These are phyloP conservation scores for Petrocephalus sullivani DNA, from an alignment of 2,797 vertebrate genomes.

Conservation along the genomic window DNA sequence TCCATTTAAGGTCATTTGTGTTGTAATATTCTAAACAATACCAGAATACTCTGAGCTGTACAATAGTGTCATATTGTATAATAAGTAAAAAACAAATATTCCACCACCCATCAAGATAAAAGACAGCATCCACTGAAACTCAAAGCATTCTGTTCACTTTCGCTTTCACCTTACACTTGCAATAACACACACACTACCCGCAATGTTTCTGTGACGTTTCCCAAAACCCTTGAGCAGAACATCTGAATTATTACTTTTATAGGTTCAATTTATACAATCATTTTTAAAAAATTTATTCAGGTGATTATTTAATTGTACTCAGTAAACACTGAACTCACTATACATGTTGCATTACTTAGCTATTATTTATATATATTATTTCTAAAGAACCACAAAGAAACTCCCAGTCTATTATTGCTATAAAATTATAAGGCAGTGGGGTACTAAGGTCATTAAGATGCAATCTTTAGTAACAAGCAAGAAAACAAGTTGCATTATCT, in stretches of 20 bases:
- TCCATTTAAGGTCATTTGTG: background rate
- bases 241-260: background rate
- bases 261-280: background rate
- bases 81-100: background rate
- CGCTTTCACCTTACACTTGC: background rate
- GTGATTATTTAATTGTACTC: background rate
- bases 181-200: background rate
- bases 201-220: background rate
- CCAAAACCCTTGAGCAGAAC: background rate
- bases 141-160: background rate
- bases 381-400: conserved; percentile 1
- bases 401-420: background rate
- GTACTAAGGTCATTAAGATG: background rate
- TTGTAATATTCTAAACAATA: background rate
- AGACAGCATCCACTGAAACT: background rate
- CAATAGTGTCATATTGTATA: background rate
- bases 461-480: background rate
- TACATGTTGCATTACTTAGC: background rate
- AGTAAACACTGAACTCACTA: background rate
- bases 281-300: background rate
- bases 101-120: background rate
- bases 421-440: background rate
- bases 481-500: background rate
- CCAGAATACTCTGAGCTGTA: background rate
- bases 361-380: conserved; percentile 15